Percentiles rank a stretch among this genome's conserved stretches.
phyloP scores from a whole-genome alignment of 2,888 invertebrate species.

The Cancer borealis region DNA sequence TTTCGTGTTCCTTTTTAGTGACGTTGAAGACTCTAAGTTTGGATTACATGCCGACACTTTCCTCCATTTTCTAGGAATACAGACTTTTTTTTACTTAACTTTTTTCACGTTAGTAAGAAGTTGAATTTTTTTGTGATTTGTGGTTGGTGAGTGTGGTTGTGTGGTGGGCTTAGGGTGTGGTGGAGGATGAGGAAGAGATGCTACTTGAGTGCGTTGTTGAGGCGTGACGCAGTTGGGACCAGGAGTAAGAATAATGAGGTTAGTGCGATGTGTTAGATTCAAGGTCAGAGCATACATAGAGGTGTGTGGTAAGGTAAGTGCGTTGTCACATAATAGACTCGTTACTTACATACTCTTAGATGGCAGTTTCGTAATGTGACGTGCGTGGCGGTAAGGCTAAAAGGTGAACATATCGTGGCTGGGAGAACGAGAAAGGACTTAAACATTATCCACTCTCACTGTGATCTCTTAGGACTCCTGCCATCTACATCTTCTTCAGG shows the following conservation, averaged over 20 bases:
- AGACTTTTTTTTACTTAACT: not conserved
- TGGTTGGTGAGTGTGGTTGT: not conserved
- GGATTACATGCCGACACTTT: constrained; percentile 1
- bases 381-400: not conserved
- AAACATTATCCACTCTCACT: not conserved
- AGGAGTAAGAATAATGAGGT: not conserved
- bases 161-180: not conserved
- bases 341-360: not conserved
- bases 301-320: not conserved
- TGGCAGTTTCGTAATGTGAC: not conserved
- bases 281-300: not conserved
- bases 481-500: not conserved
- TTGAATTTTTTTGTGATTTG: not conserved
- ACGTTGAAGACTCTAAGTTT: constrained; percentile 11
- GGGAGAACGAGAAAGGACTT: not conserved
- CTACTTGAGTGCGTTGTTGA: not conserved
- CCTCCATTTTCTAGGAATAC: not conserved
- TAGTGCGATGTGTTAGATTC: not conserved
- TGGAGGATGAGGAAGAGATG: not conserved
- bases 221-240: not conserved
- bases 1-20: not conserved
- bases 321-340: not conserved
- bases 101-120: not conserved
- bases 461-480: not conserved
- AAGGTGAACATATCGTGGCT: not conserved